phyloP scores from a whole-genome alignment of 2,797 vertebrate genomes.

The Psittacula derbiana region DNA sequence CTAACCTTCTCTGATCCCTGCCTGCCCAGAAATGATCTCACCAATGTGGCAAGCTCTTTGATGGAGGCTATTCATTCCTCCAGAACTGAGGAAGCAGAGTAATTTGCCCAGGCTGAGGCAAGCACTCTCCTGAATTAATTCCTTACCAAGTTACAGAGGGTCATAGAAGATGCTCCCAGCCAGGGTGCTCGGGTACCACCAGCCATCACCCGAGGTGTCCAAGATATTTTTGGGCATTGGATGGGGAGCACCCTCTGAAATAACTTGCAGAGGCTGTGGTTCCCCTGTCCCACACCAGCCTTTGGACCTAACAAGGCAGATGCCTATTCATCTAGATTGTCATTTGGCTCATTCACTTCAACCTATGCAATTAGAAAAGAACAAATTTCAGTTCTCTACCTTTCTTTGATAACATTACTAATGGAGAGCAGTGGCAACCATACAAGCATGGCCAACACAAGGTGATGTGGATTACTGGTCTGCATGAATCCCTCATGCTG shows the following conservation, averaged over 20 bases:
- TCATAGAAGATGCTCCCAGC: neutral
- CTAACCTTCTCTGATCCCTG: neutral
- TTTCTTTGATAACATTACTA: neutral
- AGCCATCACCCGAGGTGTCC: neutral
- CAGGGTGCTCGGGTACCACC: neutral
- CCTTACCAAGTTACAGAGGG: neutral
- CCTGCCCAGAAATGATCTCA: neutral
- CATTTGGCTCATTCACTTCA: neutral
- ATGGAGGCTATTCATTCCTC: neutral
- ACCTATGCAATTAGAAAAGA: neutral
- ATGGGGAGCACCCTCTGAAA: neutral
- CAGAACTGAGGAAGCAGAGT: neutral
- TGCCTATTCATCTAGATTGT: neutral
- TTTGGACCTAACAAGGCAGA: neutral
- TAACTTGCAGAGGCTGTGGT: neutral
- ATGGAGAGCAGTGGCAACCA: accelerated
- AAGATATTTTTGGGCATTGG: accelerated
- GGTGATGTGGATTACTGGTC: neutral
- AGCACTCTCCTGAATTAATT: neutral
- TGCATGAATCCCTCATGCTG: neutral
- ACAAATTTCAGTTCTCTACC: neutral
- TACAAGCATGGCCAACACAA: neutral
- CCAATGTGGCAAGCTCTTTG: neutral
- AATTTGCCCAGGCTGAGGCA: neutral
- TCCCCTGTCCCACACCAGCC: neutral